phyloP scores from a whole-genome alignment of 1,140 invertebrate species.

The Dreissena polymorpha region DNA sequence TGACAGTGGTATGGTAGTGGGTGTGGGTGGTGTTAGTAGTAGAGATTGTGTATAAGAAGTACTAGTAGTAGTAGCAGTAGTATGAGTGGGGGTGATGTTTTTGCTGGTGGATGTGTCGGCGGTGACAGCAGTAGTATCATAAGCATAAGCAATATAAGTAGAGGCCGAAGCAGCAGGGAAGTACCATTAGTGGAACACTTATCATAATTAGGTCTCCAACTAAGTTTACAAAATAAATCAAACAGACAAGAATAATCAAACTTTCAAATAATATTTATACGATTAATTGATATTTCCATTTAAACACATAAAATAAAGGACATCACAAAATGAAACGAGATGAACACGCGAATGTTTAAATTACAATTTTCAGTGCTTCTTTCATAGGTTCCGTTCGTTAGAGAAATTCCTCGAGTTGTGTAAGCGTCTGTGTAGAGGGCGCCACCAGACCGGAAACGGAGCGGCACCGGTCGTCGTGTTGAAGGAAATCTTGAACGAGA shows the following conservation, averaged over 20 bases:
- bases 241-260: not conserved
- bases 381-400: not conserved
- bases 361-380: not conserved
- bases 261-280: not conserved
- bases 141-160: too few relatives aligned
- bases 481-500: not conserved
- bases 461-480: not conserved
- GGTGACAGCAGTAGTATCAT: too few relatives aligned
- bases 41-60: too few relatives aligned
- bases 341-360: not conserved
- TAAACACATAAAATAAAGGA: not conserved
- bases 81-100: too few relatives aligned
- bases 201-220: not conserved
- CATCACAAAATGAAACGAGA: not conserved
- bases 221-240: not conserved
- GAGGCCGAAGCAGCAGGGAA: too few relatives aligned
- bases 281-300: not conserved
- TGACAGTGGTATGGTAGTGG: too few relatives aligned
- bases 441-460: constrained; percentile 1
- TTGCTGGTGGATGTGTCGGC: too few relatives aligned
- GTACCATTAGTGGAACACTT: too few relatives aligned
- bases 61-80: too few relatives aligned
- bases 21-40: too few relatives aligned
- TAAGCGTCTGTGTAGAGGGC: constrained; percentile 9
- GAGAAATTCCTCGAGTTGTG: not conserved